Percentiles rank a stretch among this genome's conserved stretches.
These are phyloP conservation scores for Pyralis farinalis DNA, from an alignment of 2,888 invertebrate species.

Conservation along the genomic window DNA sequence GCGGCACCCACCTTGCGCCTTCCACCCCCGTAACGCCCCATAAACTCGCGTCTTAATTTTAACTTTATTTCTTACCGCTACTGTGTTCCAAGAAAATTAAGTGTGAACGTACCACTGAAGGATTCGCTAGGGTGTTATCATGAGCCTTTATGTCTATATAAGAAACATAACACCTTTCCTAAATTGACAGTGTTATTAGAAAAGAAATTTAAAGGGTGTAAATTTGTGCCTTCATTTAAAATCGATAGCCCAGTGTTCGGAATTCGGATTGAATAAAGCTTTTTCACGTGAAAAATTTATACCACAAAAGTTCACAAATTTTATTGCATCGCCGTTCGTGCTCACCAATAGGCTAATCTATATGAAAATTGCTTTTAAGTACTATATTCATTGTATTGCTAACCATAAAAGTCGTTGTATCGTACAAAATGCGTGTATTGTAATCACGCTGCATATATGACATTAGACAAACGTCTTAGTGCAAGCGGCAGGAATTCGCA, in stretches of 20 bases:
- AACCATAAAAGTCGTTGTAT: too few species aligned
- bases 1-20: slow-evolving; percentile 49
- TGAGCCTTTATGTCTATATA: slow-evolving; percentile 28
- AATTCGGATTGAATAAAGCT: slow-evolving; percentile 1
- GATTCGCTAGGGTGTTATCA: slow-evolving; percentile 54
- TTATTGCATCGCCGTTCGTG: slow-evolving; percentile 2
- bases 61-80: slow-evolving; percentile 79
- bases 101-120: slow-evolving; percentile 72
- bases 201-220: slow-evolving; percentile 1
- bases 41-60: slow-evolving; percentile 81
- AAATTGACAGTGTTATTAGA: slow-evolving; percentile 6
- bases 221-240: not conserved
- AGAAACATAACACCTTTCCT: slow-evolving; percentile 11
- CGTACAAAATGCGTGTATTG: too few species aligned
- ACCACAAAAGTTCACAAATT: slow-evolving; percentile 6
- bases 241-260: not conserved
- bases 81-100: slow-evolving; percentile 76
- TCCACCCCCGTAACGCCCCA: slow-evolving; percentile 74
- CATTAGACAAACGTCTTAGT: too few species aligned
- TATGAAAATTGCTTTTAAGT: slow-evolving; percentile 1
- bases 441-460: too few species aligned
- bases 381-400: not conserved
- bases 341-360: slow-evolving; percentile 2
- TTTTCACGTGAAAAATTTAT: slow-evolving; percentile 3
- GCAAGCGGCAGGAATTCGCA: too few species aligned